These are phyloP conservation scores for Chloroceryle aenea DNA, from an alignment of 2,113 vertebrate species.

Conservation along the genomic window DNA sequence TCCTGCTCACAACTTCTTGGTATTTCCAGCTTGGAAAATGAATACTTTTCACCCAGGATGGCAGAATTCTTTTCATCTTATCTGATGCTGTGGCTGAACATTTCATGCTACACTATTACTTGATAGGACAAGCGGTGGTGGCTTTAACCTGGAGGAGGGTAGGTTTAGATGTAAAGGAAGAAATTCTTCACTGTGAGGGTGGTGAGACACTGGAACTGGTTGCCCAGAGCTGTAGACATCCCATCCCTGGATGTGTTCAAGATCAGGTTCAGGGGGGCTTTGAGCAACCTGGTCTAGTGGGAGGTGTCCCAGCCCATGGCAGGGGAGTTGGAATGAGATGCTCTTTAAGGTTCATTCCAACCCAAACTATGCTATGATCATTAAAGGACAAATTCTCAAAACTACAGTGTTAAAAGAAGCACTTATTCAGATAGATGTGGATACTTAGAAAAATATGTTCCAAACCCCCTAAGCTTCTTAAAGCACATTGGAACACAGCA, in stretches of 20 bases:
- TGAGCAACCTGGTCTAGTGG: neutral
- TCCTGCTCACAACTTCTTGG: neutral
- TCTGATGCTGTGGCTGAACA: neutral
- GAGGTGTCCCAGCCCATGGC: neutral
- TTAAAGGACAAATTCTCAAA: neutral
- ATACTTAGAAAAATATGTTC: neutral
- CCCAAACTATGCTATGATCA: neutral
- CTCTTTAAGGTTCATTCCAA: neutral
- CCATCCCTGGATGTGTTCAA: neutral
- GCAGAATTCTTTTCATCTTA: neutral
- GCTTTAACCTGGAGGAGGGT: neutral
- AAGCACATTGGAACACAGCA: neutral
- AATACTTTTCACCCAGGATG: neutral
- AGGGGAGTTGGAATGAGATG: neutral
- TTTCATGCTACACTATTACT: neutral
- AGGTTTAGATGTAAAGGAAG: neutral
- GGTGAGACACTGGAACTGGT: neutral
- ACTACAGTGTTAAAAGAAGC: neutral
- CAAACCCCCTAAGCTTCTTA: neutral
- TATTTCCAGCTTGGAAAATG: constrained; percentile 17
- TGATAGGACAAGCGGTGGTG: neutral
- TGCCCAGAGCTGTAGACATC: neutral
- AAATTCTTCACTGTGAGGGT: neutral
- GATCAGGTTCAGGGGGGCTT: neutral
- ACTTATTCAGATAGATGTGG: neutral